Evolutionary conservation across 1,140 invertebrate species (phyloP).

Genomic region (Zaprionus ghesquierei): DNA sequence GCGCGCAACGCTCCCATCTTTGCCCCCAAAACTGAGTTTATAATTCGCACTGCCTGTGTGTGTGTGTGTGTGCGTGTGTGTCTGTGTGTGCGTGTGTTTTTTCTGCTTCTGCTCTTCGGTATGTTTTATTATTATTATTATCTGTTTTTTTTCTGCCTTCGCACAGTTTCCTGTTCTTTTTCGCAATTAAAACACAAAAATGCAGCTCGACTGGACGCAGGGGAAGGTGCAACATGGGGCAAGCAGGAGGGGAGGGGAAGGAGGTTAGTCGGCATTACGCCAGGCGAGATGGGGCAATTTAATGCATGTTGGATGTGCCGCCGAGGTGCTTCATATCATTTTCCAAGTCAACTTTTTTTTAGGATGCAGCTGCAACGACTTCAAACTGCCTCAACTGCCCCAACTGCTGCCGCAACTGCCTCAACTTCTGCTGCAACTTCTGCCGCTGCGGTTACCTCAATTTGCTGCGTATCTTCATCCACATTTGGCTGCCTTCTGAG

Average conservation of each 20-base stretch:
- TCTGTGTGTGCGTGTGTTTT: not conserved
- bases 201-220: conserved; percentile 61
- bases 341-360: conserved; percentile 40
- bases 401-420: not conserved
- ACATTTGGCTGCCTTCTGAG: not conserved
- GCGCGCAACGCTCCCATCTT: conserved; percentile 53
- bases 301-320: conserved; percentile 48
- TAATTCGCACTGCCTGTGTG: not conserved
- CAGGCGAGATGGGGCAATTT: conserved; percentile 45
- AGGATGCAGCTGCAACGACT: conserved; percentile 32
- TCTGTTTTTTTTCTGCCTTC: conserved; percentile 26
- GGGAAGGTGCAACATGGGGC: not conserved
- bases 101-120: conserved; percentile 5
- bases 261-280: not conserved
- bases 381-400: not conserved
- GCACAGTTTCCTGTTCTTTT: conserved; percentile 76
- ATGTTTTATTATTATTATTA: conserved; percentile 38
- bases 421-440: too few species aligned
- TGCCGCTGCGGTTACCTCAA: not conserved
- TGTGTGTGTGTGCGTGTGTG: not conserved
- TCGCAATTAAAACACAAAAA: conserved; percentile 68
- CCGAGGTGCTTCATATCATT: conserved; percentile 26
- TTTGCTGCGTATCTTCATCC: not conserved
- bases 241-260: not conserved
- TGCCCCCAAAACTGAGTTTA: conserved; percentile 48